Evolutionary conservation across 2,888 invertebrate species (phyloP).

Genomic region (Pandemis corylana): DNA sequence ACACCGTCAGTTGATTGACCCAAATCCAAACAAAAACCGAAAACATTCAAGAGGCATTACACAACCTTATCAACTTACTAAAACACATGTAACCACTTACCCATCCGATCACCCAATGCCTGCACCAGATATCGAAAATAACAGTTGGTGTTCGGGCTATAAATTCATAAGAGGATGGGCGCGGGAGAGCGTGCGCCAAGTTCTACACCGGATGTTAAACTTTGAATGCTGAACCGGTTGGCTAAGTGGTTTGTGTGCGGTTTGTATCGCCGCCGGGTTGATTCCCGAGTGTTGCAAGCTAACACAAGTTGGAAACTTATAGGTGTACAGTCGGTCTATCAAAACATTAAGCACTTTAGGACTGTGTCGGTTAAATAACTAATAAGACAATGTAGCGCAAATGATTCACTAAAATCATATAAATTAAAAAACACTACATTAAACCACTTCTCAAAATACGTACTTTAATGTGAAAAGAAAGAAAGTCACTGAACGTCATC

Average conservation of each 20-base stretch:
- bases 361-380: no score
- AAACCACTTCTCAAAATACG: no score
- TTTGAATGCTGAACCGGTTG: slow-evolving; percentile 27
- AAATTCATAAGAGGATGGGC: slow-evolving; percentile 57
- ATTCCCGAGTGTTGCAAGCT: slow-evolving; percentile 24
- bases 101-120: slow-evolving; percentile 54
- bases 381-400: no score
- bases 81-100: slow-evolving; percentile 67
- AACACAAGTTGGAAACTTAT: slow-evolving; percentile 3
- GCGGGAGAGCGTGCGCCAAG: slow-evolving; percentile 36
- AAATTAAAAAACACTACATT: no score
- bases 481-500: no score
- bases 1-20: not conserved
- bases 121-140: slow-evolving; percentile 63
- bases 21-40: slow-evolving; percentile 10
- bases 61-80: slow-evolving; percentile 61
- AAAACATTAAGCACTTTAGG: no score
- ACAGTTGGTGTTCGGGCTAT: slow-evolving; percentile 69
- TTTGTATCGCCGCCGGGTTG: slow-evolving; percentile 11
- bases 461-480: no score
- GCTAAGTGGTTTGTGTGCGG: slow-evolving; percentile 29
- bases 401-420: no score
- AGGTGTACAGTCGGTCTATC: no score
- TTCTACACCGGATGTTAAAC: slow-evolving; percentile 32
- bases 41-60: not conserved